Percentiles rank a stretch among this genome's conserved stretches.
phyloP scores from a whole-genome alignment of 2,888 invertebrate species.

The Brenthis hecate region DNA sequence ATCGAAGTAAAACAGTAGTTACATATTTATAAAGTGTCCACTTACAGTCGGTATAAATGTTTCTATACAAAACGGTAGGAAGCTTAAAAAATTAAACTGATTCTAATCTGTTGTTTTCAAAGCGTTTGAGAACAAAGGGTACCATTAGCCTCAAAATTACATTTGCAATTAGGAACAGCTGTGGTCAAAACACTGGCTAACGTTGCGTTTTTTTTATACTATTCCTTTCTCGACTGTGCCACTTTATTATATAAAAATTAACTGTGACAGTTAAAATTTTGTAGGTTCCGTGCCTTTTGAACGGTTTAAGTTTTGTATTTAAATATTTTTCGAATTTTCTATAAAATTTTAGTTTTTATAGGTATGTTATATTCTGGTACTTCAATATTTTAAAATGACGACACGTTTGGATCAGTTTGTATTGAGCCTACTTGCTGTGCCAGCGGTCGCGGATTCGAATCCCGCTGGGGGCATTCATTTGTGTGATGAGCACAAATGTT shows the following conservation, averaged over 20 bases:
- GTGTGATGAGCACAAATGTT: too few species aligned
- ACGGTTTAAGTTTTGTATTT: neutral
- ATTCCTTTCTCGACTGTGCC: slow-evolving; percentile 31
- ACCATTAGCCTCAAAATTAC: slow-evolving; percentile 43
- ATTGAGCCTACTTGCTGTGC: too few species aligned
- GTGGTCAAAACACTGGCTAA: slow-evolving; percentile 36
- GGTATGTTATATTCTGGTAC: too few species aligned
- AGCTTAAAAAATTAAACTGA: slow-evolving; percentile 23
- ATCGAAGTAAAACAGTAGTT: neutral
- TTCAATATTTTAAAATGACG: too few species aligned
- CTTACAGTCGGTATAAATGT: neutral
- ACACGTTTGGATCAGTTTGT: too few species aligned
- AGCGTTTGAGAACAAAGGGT: slow-evolving; percentile 35
- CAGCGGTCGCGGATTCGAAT: too few species aligned
- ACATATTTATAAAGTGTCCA: neutral
- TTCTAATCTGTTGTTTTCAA: slow-evolving; percentile 34
- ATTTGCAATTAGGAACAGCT: slow-evolving; percentile 44
- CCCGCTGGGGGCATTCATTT: too few species aligned
- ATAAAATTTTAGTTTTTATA: too few species aligned
- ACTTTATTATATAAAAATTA: slow-evolving; percentile 26
- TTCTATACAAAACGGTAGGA: neutral
- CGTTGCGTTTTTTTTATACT: slow-evolving; percentile 33
- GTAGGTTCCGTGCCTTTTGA: neutral
- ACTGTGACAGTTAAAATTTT: slow-evolving; percentile 4
- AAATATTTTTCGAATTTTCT: neutral